Conservation (phyloP, 2,797 vertebrate genomes). For the Bovichtus diacanthus region DNA sequence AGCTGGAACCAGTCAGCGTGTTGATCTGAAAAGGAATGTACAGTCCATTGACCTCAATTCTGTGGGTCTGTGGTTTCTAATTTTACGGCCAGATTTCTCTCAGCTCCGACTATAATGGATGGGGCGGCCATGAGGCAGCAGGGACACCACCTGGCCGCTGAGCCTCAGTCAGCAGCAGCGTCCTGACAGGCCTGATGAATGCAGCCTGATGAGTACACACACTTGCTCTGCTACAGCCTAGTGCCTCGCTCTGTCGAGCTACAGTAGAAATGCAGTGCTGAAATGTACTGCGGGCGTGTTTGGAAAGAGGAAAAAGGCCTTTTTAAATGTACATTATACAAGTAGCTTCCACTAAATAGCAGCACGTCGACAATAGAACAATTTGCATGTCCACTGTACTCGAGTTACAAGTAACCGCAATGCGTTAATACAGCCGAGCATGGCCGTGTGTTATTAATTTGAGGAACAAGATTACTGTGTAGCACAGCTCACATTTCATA, state of each 20-base stretch:
- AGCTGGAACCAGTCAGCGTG: constrained; percentile 31
- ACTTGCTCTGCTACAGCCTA: constrained; percentile 14
- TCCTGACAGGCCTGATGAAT: constrained; percentile 71
- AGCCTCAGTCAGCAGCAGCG: constrained; percentile 64
- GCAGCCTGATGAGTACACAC: constrained; percentile 51
- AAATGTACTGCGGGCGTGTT: not conserved
- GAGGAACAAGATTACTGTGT: not conserved
- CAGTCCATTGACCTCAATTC: constrained; percentile 70
- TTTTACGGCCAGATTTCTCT: constrained; percentile 65
- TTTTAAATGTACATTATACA: constrained; percentile 18
- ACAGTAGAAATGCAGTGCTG: constrained; percentile 1
- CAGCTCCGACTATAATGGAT: constrained; percentile 62
- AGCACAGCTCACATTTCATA: constrained; percentile 24
- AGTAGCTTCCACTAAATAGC: constrained; percentile 8
- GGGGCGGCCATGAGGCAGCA: constrained; percentile 47
- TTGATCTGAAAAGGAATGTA: constrained; percentile 47
- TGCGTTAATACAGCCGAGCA: not conserved
- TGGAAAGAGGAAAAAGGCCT: not conserved
- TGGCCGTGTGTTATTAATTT: constrained; percentile 9
- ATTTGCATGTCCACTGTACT: not conserved
- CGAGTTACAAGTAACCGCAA: constrained; percentile 14
- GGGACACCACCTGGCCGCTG: constrained; percentile 68
- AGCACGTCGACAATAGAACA: constrained; percentile 1
- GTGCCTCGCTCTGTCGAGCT: constrained; percentile 17
- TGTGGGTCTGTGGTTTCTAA: constrained; percentile 61